A percentile compares a stretch with the other conserved stretches of the same genome.
phyloP scores from a whole-genome alignment of 2,113 vertebrate species.

The Hydrochoerus hydrochaeris region DNA sequence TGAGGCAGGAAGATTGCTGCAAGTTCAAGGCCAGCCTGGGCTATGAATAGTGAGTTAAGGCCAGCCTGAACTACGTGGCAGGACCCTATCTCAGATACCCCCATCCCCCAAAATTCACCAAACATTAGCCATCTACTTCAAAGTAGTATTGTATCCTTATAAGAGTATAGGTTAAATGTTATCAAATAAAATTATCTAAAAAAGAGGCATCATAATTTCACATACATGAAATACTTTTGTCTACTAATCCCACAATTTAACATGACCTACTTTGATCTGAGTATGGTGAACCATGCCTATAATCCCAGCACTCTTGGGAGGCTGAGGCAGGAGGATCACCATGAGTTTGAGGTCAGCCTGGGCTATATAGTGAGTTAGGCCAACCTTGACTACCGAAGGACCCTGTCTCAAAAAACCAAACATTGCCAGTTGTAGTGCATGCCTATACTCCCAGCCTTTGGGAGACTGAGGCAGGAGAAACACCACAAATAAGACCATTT shows the following conservation, averaged over 20 bases:
- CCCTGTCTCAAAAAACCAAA: background rate
- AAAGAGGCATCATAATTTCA: slow-evolving; percentile 3
- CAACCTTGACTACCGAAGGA: background rate
- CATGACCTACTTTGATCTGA: background rate
- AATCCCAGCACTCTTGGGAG: background rate
- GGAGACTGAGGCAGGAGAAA: background rate
- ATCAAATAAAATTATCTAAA: slow-evolving; percentile 18
- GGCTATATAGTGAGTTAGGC: background rate
- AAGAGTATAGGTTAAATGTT: slow-evolving; percentile 27
- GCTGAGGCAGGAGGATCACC: background rate
- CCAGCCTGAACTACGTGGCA: background rate
- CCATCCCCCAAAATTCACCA: background rate
- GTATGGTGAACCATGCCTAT: background rate
- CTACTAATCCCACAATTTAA: slow-evolving; percentile 14
- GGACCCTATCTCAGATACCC: background rate
- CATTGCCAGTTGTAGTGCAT: background rate
- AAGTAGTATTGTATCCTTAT: background rate
- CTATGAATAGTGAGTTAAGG: background rate
- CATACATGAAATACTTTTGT: background rate
- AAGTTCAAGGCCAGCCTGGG: background rate
- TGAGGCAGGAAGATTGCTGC: background rate
- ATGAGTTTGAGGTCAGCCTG: background rate
- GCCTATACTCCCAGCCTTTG: background rate
- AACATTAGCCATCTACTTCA: slow-evolving; percentile 2
- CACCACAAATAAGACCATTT: background rate